Base-by-base conservation (phyloP, 2,888 invertebrate genomes). In the Oxycera nigricornis region DNA sequence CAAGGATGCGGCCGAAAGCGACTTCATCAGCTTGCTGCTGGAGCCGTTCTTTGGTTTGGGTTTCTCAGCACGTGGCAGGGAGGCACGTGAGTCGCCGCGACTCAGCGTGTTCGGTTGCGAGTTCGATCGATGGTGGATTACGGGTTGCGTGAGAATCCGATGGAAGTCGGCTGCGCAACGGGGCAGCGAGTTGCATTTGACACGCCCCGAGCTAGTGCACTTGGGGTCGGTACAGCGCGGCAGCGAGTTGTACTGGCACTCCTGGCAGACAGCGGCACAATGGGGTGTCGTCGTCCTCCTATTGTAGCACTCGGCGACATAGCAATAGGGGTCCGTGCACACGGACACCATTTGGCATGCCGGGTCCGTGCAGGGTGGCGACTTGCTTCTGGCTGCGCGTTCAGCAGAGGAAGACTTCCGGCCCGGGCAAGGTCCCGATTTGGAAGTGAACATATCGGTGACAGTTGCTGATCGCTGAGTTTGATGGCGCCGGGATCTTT, bases 1-100 rank as follows among this genome's bases (percentile, higher is more conserved):
- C 82, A 91, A 87, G 79, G 88, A 90, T 78, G 88, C 89, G 78
- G 88, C 89, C 79, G 88, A 89, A 79, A 86, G 88, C 79, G 89
- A 88, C 78, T 86, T 86, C 80, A 84, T 86, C 3, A 86, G 81
- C 78, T 85, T 85, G 14, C 31, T 31, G 14, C 17, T 31, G 77
- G 76, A 76, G 74, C 77, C 77, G 73, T 74, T 76, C 78, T 30
- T 70, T 28, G 31, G 11, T 74, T 78, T 78, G 28, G 78, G 22
- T 73, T 79, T 79, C 41, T 74, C 76, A 1, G 78, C 75, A 61
- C 79, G 79, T 52, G 79, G 79, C 22, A 80, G 73, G 41, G 84
- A 83, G 75, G 82, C 80, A 75, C 82, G 82, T 24, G 85, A 85
- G 77, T 85, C 85, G 59, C 84, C 84, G 35, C 85, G 83, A 73